Conservation (phyloP, 2,888 invertebrate species). For the Noctua janthe region DNA sequence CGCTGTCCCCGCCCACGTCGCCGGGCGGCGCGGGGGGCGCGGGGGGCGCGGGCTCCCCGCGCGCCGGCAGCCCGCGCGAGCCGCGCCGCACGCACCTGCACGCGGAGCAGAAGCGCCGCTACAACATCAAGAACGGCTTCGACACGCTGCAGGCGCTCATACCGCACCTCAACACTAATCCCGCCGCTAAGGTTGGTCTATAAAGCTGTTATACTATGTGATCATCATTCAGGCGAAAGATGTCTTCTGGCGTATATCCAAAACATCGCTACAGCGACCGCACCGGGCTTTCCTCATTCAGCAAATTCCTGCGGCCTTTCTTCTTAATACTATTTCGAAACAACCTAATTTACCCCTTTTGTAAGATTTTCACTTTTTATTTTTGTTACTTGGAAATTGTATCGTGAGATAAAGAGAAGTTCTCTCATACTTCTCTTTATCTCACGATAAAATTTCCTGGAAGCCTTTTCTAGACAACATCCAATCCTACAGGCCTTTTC, state of each 20-base stretch:
- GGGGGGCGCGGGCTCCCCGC: slow-evolving; percentile 84
- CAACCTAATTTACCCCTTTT: neutral
- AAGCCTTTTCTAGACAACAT: neutral
- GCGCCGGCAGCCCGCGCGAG: slow-evolving; percentile 86
- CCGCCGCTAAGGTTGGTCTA: slow-evolving; percentile 94
- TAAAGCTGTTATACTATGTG: neutral
- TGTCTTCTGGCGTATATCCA: neutral
- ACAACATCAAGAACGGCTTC: slow-evolving; percentile 99
- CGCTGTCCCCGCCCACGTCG: slow-evolving; percentile 91
- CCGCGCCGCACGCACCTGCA: slow-evolving; percentile 97
- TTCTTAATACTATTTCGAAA: neutral
- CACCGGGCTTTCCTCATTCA: neutral
- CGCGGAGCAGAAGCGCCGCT: slow-evolving; percentile 98
- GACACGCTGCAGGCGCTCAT: slow-evolving; percentile 98
- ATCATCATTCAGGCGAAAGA: neutral
- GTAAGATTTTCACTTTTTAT: neutral
- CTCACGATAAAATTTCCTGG: neutral
- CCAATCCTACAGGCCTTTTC: neutral
- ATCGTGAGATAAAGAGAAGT: too few relatives aligned
- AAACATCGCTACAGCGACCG: neutral
- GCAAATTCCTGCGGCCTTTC: neutral
- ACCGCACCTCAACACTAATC: slow-evolving; percentile 97
- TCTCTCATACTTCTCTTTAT: too few relatives aligned
- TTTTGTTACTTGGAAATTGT: neutral
- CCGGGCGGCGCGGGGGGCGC: slow-evolving; percentile 85